These are phyloP conservation scores for Aurelia coerulea DNA, from an alignment of 30 jellyfish, hydroid and myxozoan genomes.

Conservation along the genomic window DNA sequence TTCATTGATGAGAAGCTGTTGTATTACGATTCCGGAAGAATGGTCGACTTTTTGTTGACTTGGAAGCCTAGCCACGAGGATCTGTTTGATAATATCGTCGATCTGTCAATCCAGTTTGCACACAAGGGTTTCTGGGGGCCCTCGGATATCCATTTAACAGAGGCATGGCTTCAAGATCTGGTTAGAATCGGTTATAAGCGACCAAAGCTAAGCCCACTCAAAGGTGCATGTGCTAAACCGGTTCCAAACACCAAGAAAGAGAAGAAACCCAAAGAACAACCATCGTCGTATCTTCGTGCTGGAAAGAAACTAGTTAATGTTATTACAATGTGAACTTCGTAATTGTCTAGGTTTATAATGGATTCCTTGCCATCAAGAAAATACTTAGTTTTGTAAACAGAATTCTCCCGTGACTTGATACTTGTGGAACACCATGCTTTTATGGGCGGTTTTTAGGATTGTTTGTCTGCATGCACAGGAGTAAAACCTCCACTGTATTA, in stretches of 20 bases:
- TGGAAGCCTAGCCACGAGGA: conserved; percentile 76
- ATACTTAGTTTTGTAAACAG: too few relatives aligned
- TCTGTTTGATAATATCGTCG: conserved; percentile 82
- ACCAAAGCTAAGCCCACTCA: conserved; percentile 60
- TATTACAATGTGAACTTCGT: conserved; percentile 6
- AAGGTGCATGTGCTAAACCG: conserved; percentile 59
- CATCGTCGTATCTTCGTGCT: conserved; percentile 79
- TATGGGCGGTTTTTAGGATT: too few relatives aligned
- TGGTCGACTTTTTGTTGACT: conserved; percentile 71
- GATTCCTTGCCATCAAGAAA: too few relatives aligned
- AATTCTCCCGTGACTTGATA: too few relatives aligned
- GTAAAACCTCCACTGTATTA: too few relatives aligned
- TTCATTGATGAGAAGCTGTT: conserved; percentile 89
- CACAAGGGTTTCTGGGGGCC: conserved; percentile 80
- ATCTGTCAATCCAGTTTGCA: conserved; percentile 72
- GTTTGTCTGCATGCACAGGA: too few relatives aligned
- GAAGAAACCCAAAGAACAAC: conserved; percentile 85
- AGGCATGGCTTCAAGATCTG: conserved; percentile 95
- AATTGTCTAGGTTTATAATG: too few relatives aligned
- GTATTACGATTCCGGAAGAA: conserved; percentile 69
- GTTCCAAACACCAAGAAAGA: conserved; percentile 27
- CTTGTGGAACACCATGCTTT: too few relatives aligned
- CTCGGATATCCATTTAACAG: conserved; percentile 79
- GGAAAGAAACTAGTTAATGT: conserved; percentile 86
- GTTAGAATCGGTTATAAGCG: conserved; percentile 81